These are phyloP conservation scores for Meghimatium bilineatum DNA, from an alignment of 2,888 invertebrate species.

Conservation along the genomic window DNA sequence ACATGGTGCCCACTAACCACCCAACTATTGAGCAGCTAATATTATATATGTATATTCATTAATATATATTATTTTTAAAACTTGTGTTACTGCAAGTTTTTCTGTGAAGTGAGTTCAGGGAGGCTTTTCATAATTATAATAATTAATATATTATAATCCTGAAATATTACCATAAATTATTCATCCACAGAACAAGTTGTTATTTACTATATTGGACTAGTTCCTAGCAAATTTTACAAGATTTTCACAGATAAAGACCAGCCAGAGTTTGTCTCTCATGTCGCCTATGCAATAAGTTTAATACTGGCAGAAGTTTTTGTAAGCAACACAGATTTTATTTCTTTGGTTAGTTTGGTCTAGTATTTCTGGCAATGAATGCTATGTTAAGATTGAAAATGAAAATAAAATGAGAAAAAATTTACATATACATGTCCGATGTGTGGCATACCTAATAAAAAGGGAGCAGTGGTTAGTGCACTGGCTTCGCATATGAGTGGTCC, in stretches of 20 bases:
- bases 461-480: no score
- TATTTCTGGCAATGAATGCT: not conserved
- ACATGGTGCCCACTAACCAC: no score
- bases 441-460: no score
- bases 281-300: slow-evolving; percentile 73
- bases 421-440: no score
- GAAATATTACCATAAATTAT: not conserved
- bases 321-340: slow-evolving; percentile 51
- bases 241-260: slow-evolving; percentile 78
- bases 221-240: slow-evolving; percentile 80
- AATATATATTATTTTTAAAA: no score
- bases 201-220: slow-evolving; percentile 80
- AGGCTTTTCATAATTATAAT: not conserved
- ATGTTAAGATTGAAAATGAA: no score
- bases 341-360: not conserved
- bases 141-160: slow-evolving; percentile 24
- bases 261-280: slow-evolving; percentile 76
- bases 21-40: no score
- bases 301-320: slow-evolving; percentile 77
- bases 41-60: no score
- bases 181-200: slow-evolving; percentile 78
- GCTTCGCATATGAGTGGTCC: no score
- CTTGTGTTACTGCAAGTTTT: no score
- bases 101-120: no score
- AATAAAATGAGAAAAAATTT: no score